Evolutionary conservation across 2,797 vertebrate species (phyloP).

Genomic region (Sphenodon punctatus): DNA sequence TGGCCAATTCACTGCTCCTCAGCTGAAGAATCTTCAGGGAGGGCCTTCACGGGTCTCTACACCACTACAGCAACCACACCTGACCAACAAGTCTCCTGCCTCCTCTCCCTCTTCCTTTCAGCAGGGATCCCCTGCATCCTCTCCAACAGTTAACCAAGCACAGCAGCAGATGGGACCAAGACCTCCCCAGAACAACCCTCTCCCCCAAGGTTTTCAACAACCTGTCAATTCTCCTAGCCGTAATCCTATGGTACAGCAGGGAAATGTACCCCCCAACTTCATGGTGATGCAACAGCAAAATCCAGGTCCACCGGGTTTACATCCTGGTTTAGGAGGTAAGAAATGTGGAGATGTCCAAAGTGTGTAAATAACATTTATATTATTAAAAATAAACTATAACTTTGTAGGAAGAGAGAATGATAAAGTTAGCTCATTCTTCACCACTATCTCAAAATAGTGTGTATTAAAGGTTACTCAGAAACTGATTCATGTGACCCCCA

Average conservation of each 20-base stretch:
- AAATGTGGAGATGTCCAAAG: constrained; percentile 37
- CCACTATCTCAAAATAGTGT: no score
- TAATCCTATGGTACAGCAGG: constrained; percentile 88
- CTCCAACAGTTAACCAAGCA: constrained; percentile 91
- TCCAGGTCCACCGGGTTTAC: constrained; percentile 90
- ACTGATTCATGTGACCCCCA: no score
- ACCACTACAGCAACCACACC: constrained; percentile 89
- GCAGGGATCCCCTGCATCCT: constrained; percentile 93
- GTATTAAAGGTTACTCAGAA: no score
- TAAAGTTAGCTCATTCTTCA: no score
- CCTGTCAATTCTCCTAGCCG: constrained; percentile 93
- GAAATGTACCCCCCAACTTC: constrained; percentile 90
- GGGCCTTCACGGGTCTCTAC: constrained; percentile 89
- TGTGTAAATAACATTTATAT: neutral
- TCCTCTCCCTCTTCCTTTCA: constrained; percentile 98
- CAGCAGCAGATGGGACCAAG: constrained; percentile 89
- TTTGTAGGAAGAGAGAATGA: no score
- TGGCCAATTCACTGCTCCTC: constrained; percentile 93
- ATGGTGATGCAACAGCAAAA: constrained; percentile 96
- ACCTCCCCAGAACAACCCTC: constrained; percentile 81
- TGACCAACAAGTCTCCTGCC: constrained; percentile 94
- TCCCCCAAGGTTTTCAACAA: constrained; percentile 94
- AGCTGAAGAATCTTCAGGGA: constrained; percentile 92
- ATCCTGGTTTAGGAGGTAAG: constrained; percentile 87
- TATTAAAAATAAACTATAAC: neutral